Base-by-base conservation (phyloP, 2,888 invertebrate species). In the Eupithecia pulchellata region DNA sequence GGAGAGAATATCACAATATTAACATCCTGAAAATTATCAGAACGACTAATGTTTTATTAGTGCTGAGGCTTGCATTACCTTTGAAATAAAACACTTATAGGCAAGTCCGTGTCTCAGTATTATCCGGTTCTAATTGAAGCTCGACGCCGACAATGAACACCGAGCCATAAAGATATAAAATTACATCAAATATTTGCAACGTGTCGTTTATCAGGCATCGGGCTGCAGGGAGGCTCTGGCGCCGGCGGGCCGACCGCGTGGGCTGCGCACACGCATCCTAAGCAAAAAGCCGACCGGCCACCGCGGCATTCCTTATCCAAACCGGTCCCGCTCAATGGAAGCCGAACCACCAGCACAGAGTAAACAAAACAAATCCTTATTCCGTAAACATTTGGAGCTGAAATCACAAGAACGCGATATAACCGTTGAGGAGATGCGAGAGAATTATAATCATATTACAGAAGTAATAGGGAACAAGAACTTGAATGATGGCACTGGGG, bases 291-390 rank as follows among this genome's bases (percentile, higher is more conserved):
- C 89, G 89, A 84, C 85, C 82, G 85, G 85, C 84, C 74, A 78
- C 82, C 79, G 85, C 88, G 86, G 91, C 92, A 92, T 92, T 93
- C 92, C 92, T 83, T 82, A 82, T 79, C 84, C 82, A 82, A 92
- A 93, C 93, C 93, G 92, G 93, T 93, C 88, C 42, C 81, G 72
- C 88, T 92, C 91, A 93, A 92, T 93, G 89, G 88, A 87, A 84
- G 89, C 91, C 92, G 91, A 90, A 82, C 79, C 77, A 76, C 76
- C 75, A 75, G 77, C 76, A 69, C 66, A 71, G 47, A 34, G 52
- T 84, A 78, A 81, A 78, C 82, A 72, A 88, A 84, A 88, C 66
- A 74, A 81, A 80, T 84, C 86, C 82, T 79, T 87, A 82, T 75
- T 66, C 66, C 64, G 30, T 29, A 69, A 65, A 72, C 58, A 62